Evolutionary conservation across 2,113 vertebrate genomes (phyloP).

Genomic region (Leptobrachium ailaonicum): DNA sequence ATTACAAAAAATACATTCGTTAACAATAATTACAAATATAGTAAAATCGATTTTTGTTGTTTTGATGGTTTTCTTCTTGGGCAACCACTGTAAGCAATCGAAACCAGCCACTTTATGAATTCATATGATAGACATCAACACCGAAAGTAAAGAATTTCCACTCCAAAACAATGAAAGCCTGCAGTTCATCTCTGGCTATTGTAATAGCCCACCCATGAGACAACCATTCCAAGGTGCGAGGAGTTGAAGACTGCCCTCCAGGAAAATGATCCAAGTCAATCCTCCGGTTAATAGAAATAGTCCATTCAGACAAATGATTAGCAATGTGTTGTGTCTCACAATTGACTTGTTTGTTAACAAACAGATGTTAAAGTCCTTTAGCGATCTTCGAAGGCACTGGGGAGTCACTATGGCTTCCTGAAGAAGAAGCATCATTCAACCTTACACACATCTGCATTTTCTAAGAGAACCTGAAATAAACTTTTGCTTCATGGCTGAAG

Average conservation of each 20-base stretch:
- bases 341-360: slow-evolving; percentile 9
- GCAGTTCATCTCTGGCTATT: too few species aligned
- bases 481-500: neutral
- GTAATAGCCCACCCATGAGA: neutral
- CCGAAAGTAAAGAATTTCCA: too few species aligned
- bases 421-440: slow-evolving; percentile 17
- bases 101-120: too few species aligned
- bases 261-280: neutral
- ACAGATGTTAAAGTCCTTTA: slow-evolving; percentile 15
- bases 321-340: neutral
- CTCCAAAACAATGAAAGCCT: too few species aligned
- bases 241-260: neutral
- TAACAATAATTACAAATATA: too few species aligned
- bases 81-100: too few species aligned
- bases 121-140: too few species aligned
- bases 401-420: slow-evolving; percentile 9
- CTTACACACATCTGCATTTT: slow-evolving; percentile 9
- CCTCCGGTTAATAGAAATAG: neutral
- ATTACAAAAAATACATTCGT: too few species aligned
- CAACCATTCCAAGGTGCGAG: neutral
- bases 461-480: neutral
- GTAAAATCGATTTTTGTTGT: too few species aligned
- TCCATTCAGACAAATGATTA: neutral
- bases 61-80: too few species aligned
- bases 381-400: neutral